These are phyloP conservation scores for Callipepla californica DNA, from an alignment of 2,113 vertebrate genomes.

Conservation along the genomic window DNA sequence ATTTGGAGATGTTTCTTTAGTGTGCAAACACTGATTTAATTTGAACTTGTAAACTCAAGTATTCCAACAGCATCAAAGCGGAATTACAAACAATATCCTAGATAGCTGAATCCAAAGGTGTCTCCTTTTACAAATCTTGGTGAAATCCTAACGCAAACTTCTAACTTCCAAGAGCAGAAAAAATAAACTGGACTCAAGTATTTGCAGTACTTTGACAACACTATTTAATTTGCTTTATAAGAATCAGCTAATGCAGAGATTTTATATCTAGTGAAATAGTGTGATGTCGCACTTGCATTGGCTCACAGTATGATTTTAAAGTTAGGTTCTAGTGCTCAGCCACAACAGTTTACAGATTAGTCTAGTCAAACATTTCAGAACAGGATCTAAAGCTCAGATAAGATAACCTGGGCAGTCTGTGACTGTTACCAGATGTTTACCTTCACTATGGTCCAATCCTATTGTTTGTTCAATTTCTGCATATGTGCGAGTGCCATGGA, in stretches of 20 bases:
- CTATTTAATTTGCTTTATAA: not conserved
- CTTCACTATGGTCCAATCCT: conserved; percentile 91
- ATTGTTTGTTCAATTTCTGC: conserved; percentile 91
- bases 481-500: conserved; percentile 83
- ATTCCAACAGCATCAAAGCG: not conserved
- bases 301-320: not conserved
- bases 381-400: accelerated
- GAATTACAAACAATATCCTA: not conserved
- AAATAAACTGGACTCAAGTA: not conserved
- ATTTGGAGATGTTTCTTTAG: not conserved
- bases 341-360: not conserved
- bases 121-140: not conserved
- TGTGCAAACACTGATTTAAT: not conserved
- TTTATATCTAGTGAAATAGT: accelerated
- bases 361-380: not conserved
- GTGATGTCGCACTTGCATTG: accelerated
- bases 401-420: not conserved
- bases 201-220: not conserved
- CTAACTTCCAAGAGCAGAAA: not conserved
- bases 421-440: conserved; percentile 53
- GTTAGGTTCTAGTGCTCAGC: not conserved
- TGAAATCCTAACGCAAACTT: not conserved
- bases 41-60: not conserved
- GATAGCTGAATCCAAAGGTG: not conserved
- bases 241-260: not conserved